Evolutionary conservation across 2,888 invertebrate species (phyloP), one percentile per base, ranked within the genome.

Genomic region (Meteorus colon): DNA sequence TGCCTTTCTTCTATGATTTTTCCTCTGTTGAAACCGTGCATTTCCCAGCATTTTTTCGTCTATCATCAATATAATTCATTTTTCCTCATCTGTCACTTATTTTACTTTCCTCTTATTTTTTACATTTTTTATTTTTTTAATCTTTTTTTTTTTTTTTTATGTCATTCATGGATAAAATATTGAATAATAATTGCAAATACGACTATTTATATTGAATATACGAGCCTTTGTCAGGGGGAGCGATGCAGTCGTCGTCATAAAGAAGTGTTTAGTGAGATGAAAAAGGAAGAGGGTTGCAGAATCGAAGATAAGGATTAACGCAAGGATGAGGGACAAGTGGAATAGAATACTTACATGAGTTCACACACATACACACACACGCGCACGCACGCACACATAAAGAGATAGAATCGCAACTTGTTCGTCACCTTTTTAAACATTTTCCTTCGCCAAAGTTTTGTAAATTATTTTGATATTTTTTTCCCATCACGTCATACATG

Each of bases 181-280:
- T 84, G 83, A 82, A 81, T 84, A 86, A 85, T 87, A 86, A 86
- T 86, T 84, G 84, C 82, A 85, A 86, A 84, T 87, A 86, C 84
- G 86, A 86, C 85, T 87, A 86, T 84, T 77, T 75, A 75, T 85
- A 84, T 84, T 86, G 85, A 84, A 87, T 85, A 86, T 85, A 85
- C 84, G 84, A 87, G 86, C 86, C 84, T 86, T 85, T 85, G 86
- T 87, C 83, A 83, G 81, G 85, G 63, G 84, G 84, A 85, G 84
- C 82, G 83, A 85, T 85, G 84, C 84, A 85, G 85, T 86, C 84
- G 85, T 85, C 84, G 79, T 85, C 84, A 80, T 86, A 84, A 85
- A 85, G 82, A 80, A 83, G 78, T 84, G 12, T 51, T 29, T 4
- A 10, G 12, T 34, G n/a, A n/a, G 16, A n/a, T 27, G 2, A 14